A percentile compares a stretch with the other conserved stretches of the same genome.
Conservation (phyloP, 1,140 invertebrate genomes). For the Dryas iulia region DNA sequence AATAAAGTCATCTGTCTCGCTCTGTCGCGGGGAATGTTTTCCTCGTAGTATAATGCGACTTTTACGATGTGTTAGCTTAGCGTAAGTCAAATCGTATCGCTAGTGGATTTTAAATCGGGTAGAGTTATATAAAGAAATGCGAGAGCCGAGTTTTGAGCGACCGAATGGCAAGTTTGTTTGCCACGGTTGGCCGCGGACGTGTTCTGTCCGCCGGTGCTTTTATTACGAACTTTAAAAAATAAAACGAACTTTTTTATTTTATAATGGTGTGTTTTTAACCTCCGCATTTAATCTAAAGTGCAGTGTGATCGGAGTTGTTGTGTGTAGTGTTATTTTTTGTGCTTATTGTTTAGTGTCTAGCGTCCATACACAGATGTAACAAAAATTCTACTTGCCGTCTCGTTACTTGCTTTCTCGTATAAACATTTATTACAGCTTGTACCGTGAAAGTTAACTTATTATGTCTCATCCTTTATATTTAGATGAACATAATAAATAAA, state of each 20-base stretch:
- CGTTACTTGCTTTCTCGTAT: slow-evolving; percentile 54
- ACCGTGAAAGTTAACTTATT: slow-evolving; percentile 37
- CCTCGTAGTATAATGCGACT: slow-evolving; percentile 47
- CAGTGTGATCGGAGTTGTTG: slow-evolving; percentile 51
- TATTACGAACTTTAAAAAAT: slow-evolving; percentile 61
- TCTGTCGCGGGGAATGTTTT: slow-evolving; percentile 45
- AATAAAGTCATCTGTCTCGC: slow-evolving; percentile 34
- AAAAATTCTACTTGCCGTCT: slow-evolving; percentile 57
- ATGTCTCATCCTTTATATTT: slow-evolving; percentile 22
- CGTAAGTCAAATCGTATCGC: slow-evolving; percentile 21
- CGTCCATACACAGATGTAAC: slow-evolving; percentile 45
- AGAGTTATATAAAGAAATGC: slow-evolving; percentile 51
- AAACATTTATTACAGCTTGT: slow-evolving; percentile 43
- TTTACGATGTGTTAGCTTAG: slow-evolving; percentile 29
- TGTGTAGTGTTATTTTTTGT: slow-evolving; percentile 38
- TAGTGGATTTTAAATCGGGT: slow-evolving; percentile 44
- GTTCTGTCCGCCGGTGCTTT: slow-evolving; percentile 57
- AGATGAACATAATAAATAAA: slow-evolving; percentile 3
- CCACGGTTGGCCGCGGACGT: slow-evolving; percentile 60
- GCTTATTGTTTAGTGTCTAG: slow-evolving; percentile 36
- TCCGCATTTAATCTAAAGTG: too few relatives aligned
- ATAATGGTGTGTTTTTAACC: slow-evolving; percentile 55
- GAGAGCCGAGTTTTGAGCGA: slow-evolving; percentile 44
- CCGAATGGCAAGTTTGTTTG: slow-evolving; percentile 69
- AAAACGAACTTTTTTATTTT: slow-evolving; percentile 60